Conservation (phyloP, 2,113 vertebrate genomes). For the Archilochus colubris region DNA sequence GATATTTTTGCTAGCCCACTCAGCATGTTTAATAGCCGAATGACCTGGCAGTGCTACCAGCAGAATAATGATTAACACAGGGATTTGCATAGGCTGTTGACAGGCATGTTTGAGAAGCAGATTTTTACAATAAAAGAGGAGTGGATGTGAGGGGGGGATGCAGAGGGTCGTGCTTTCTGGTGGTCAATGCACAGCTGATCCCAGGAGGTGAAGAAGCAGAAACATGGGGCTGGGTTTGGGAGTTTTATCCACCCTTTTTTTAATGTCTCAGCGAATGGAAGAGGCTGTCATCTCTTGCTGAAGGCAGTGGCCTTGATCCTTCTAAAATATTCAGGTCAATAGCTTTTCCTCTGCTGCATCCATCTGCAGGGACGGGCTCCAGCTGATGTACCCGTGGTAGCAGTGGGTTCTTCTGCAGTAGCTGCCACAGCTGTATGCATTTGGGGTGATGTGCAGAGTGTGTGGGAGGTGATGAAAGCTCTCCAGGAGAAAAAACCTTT, state of each 20-base stretch:
- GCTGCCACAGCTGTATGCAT: not conserved
- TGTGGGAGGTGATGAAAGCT: not conserved
- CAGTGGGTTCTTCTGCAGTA: not conserved
- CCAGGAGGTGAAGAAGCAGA: not conserved
- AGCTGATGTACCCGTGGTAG: not conserved
- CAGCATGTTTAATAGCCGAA: not conserved
- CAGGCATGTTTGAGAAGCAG: not conserved
- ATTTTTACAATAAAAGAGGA: not conserved
- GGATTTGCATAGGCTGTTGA: not conserved
- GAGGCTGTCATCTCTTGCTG: constrained; percentile 36
- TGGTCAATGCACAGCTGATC: not conserved
- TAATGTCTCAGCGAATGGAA: not conserved
- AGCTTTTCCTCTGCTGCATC: constrained; percentile 32
- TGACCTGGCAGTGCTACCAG: constrained; percentile 9
- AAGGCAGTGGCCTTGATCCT: constrained; percentile 63
- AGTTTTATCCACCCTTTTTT: not conserved
- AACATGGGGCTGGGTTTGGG: not conserved
- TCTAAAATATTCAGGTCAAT: constrained; percentile 66
- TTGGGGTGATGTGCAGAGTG: not conserved
- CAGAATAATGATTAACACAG: not conserved
- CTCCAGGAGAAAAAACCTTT: not conserved
- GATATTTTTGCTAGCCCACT: constrained; percentile 40
- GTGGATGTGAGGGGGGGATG: not conserved
- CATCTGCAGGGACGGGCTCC: not conserved
- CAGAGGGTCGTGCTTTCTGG: not conserved